Percentiles rank a stretch among this genome's conserved stretches.
Conservation (phyloP, 2,113 vertebrate species). For the Oryzias woworae region DNA sequence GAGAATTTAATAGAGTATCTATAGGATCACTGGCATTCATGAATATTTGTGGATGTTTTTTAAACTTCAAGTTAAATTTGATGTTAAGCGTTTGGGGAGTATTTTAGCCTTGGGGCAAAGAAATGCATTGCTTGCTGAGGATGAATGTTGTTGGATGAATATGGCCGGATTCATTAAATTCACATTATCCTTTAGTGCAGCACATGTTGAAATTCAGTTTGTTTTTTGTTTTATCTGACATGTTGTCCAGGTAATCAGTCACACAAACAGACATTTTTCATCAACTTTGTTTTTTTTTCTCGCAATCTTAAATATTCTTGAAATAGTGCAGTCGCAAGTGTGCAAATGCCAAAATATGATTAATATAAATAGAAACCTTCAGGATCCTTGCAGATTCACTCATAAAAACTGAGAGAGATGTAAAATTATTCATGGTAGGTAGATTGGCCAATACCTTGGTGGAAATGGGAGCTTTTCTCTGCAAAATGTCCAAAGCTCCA, state of each 20-base stretch:
- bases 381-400: background rate
- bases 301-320: conserved; percentile 3
- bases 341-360: conserved; percentile 7
- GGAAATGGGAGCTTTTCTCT: no score
- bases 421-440: background rate
- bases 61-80: no score
- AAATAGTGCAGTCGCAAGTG: conserved; percentile 3
- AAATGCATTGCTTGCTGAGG: no score
- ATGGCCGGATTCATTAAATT: background rate
- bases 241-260: conserved; percentile 7
- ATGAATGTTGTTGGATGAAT: no score
- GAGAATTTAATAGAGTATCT: no score
- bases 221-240: background rate
- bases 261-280: conserved; percentile 2
- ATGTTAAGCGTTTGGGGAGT: no score
- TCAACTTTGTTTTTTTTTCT: background rate
- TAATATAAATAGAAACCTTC: no score
- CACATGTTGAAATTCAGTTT: background rate
- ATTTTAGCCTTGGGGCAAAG: no score
- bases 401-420: background rate
- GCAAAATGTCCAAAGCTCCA: no score
- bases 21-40: no score
- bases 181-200: background rate
- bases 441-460: no score
- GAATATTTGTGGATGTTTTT: no score